Evolutionary conservation across 2,888 invertebrate species (phyloP).

Genomic region (Cinara cedri): DNA sequence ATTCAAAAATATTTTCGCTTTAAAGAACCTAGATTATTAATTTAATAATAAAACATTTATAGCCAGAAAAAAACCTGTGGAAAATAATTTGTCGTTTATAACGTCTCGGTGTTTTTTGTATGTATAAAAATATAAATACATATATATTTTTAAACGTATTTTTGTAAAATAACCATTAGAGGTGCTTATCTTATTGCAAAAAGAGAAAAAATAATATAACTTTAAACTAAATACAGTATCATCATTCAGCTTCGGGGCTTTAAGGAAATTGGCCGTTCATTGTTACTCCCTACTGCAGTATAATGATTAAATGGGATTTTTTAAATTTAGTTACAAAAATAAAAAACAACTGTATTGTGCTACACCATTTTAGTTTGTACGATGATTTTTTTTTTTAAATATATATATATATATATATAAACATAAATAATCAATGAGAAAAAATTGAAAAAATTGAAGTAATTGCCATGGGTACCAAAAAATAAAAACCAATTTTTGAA

Average conservation of each 20-base stretch:
- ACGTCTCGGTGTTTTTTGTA: background rate
- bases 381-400: conserved; percentile 38
- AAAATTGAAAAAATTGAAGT: too few relatives aligned
- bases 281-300: background rate
- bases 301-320: conserved; percentile 39
- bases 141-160: too few relatives aligned
- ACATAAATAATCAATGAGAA: too few relatives aligned
- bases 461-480: too few relatives aligned
- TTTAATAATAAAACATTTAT: conserved; percentile 11
- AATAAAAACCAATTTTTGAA: too few relatives aligned
- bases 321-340: conserved; percentile 53
- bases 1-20: too few relatives aligned
- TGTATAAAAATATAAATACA: conserved; percentile 5
- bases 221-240: conserved; percentile 16
- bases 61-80: background rate
- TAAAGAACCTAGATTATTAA: background rate
- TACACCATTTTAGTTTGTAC: conserved; percentile 41
- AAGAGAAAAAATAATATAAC: conserved; percentile 19
- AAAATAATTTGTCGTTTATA: background rate
- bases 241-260: background rate
- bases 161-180: background rate
- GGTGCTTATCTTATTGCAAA: background rate
- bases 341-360: background rate
- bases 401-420: too few relatives aligned
- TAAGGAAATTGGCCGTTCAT: conserved; percentile 9